Evolutionary conservation across 2,113 vertebrate species (phyloP).

Genomic region (Taurulus bubalis): DNA sequence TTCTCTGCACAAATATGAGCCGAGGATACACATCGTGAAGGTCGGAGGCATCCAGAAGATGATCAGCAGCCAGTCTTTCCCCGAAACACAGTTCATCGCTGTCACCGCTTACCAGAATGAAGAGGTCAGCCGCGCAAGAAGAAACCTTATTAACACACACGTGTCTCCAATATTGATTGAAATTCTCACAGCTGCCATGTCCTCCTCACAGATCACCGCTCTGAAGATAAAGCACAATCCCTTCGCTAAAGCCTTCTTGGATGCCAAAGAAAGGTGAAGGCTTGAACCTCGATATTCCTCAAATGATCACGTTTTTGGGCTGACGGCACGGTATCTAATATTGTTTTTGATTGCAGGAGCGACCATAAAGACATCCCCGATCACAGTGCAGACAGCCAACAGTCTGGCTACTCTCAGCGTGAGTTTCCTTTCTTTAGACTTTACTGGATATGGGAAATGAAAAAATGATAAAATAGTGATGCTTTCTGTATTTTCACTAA

Average conservation of each 20-base stretch:
- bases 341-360: constrained; percentile 73
- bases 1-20: constrained; percentile 88
- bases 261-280: constrained; percentile 85
- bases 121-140: constrained; percentile 73
- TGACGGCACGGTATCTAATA: neutral
- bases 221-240: constrained; percentile 88
- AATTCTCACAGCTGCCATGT: neutral
- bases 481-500: neutral
- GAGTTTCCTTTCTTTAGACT: constrained; percentile 48
- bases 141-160: neutral
- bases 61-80: constrained; percentile 87
- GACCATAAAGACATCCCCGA: constrained; percentile 85
- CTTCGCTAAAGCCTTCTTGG: constrained; percentile 86
- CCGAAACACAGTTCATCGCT: constrained; percentile 87
- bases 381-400: constrained; percentile 79
- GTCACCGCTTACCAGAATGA: constrained; percentile 88
- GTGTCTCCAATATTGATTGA: neutral
- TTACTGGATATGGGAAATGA: neutral
- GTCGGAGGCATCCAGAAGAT: constrained; percentile 87
- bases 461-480: neutral
- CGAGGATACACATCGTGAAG: constrained; percentile 87
- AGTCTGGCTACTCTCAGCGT: constrained; percentile 86
- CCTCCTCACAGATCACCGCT: constrained; percentile 81
- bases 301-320: accelerated
- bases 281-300: neutral